Evolutionary conservation across 2,113 vertebrate genomes (phyloP), one percentile per base, ranked within the genome.

Genomic region (Oreotragus oreotragus): DNA sequence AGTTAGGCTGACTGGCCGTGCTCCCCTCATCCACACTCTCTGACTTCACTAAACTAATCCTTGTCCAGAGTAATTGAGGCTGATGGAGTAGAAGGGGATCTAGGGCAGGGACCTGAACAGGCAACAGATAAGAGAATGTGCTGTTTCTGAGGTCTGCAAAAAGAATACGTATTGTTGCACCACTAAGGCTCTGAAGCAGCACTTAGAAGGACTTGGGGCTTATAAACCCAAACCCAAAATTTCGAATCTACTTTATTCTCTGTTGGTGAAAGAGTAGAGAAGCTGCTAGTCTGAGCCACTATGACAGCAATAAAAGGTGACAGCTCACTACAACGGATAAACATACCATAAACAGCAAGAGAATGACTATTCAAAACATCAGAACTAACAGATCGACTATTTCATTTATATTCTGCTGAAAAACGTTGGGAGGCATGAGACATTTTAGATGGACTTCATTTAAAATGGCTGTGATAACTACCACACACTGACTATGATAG

Each of bases 161-260:
- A 53, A 94, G 16, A 73, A 19, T 10, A 49, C 7, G 0, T 45
- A 28, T 6, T 10, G 25, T 51, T 49, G 3, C 5, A 45, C 15
- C 9, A 33, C 64, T 27, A 55, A n/a, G 47, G 49, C 53, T 30
- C 88, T 64, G 57, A 73, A 51, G 85, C 2, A 55, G 28, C 53
- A 89, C 57, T 53, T 12, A 25, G 43, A 57, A 28, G 58, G 58
- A 15, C 23, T 3, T 39, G 4, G 13, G 83, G 70, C 15, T 60
- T 92, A 79, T 47, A 87, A 47, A 86, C 8, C 14, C 23, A 3
- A 93, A 51, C 62, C 15, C 1, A 77, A 16, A 84, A 53, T 51
- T 45, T 64, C 58, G 47, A 57, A 33, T 30, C 88, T 49, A 43
- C 79, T 81, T 81, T 81, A 45, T 83, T 96, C 55, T 39, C 47